Conservation (phyloP, 2,113 vertebrate species). For the Oceanites oceanicus region DNA sequence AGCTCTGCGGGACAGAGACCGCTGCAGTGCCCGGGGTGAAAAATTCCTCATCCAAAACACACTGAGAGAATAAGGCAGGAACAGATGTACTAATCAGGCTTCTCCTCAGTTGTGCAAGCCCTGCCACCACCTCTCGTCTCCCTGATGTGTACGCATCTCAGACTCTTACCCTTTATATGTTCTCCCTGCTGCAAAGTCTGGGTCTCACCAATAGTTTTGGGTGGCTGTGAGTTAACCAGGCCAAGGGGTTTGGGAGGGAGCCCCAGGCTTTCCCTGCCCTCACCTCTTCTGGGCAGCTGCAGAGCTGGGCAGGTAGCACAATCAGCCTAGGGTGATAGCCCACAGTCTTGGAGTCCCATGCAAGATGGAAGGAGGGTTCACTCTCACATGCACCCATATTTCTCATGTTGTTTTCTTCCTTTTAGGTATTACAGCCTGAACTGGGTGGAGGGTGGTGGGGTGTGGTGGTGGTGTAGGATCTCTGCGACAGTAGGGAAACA, state of each 20-base stretch:
- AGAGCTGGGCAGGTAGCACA: background rate
- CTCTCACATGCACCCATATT: background rate
- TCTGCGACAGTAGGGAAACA: background rate
- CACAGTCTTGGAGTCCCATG: background rate
- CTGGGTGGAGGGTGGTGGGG: background rate
- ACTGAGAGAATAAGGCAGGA: background rate
- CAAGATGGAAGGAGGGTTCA: background rate
- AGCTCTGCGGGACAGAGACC: background rate
- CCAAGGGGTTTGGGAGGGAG: background rate
- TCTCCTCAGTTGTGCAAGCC: background rate
- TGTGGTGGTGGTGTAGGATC: background rate
- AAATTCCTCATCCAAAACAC: background rate
- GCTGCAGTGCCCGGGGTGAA: background rate
- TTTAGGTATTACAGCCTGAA: background rate
- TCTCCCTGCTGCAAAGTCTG: background rate
- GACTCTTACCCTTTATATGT: background rate
- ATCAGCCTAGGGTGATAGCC: background rate
- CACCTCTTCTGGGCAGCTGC: background rate
- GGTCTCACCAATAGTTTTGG: background rate
- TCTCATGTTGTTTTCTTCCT: background rate
- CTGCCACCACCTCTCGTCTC: background rate
- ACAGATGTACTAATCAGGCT: background rate
- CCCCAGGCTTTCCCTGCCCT: background rate
- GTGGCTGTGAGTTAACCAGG: background rate
- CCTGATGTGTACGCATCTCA: background rate